phyloP scores from a whole-genome alignment of 2,797 vertebrate species.

The Pteronotus mesoamericanus region DNA sequence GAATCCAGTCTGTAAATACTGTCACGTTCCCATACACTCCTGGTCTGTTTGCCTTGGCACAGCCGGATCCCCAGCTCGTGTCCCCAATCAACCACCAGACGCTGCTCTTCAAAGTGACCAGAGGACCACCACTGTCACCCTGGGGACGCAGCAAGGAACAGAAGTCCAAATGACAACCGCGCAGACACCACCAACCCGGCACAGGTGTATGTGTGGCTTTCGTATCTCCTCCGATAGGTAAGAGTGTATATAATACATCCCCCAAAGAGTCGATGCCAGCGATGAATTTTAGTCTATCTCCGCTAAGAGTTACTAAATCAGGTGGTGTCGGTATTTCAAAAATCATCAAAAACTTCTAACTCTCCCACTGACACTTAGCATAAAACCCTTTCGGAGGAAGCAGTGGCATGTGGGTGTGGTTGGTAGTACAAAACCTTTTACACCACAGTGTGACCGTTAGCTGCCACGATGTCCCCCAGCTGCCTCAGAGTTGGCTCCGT shows the following conservation, averaged over 20 bases:
- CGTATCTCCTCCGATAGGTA: rapidly evolving
- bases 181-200: rapidly evolving
- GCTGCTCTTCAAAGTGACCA: slow-evolving; percentile 82
- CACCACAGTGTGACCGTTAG: rapidly evolving
- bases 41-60: slow-evolving; percentile 80
- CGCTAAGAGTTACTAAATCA: not conserved
- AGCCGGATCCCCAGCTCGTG: slow-evolving; percentile 86
- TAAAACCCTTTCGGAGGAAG: not conserved
- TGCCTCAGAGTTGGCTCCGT: rapidly evolving
- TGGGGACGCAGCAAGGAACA: slow-evolving; percentile 60
- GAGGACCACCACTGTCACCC: slow-evolving; percentile 88
- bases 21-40: slow-evolving; percentile 88
- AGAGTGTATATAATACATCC: not conserved
- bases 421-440: rapidly evolving
- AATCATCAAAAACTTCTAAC: not conserved
- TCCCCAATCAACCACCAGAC: slow-evolving; percentile 91
- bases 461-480: not conserved
- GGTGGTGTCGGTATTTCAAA: rapidly evolving
- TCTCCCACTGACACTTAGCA: too few relatives aligned
- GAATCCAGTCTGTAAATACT: slow-evolving; percentile 88
- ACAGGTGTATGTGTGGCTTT: rapidly evolving
- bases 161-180: not conserved
- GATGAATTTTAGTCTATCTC: rapidly evolving
- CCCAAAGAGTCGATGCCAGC: rapidly evolving
- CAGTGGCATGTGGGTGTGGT: rapidly evolving